Evolutionary conservation across 2,888 invertebrate genomes (phyloP), one percentile per base, ranked within the genome.

Genomic region (Monoplex corrugatus): DNA sequence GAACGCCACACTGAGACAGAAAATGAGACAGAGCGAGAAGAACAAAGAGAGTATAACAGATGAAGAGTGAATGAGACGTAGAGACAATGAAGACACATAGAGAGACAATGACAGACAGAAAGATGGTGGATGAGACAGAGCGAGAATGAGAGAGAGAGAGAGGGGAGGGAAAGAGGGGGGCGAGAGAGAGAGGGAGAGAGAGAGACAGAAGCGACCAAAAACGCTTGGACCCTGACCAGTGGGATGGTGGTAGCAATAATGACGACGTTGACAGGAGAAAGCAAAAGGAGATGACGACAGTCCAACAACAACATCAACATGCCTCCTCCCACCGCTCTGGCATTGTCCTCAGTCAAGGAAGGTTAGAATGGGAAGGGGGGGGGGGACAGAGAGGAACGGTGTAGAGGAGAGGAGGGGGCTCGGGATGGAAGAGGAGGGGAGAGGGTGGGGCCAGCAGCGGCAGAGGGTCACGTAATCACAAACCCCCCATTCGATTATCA

Each of bases 401-500:
- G n/a, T 2, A 10, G 57, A 28, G 57, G 57, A n/a, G 68, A 1
- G 8, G n/a, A 1, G n/a, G 75, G 38, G 16, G 19, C 5, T n/a
- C n/a, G n/a, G n/a, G n/a, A n/a, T n/a, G n/a, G n/a, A n/a, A 3
- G 28, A 35, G 28, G 43, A 40, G 80, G 19, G 43, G 13, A 16
- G 80, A n/a, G n/a, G n/a, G n/a, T n/a, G n/a, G n/a, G n/a, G 28
- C 5, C 68, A 23, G 68, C 68, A 68, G 68, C 68, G 50, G 35
- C 50, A 82, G 19, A 82, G 32, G 84, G 84, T 84, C 84, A 32
- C 84, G 84, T 84, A 44, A 84, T 84, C 84, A 57, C 84, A 6
- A 57, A 84, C n/a, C 87, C 87, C 38, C 78, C 40, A 87, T 87
- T 87, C 87, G 87, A 87, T 87, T 87, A 87, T 80, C 80, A 6